phyloP scores from a whole-genome alignment of 1,140 invertebrate species.

The Radopholus similis region DNA sequence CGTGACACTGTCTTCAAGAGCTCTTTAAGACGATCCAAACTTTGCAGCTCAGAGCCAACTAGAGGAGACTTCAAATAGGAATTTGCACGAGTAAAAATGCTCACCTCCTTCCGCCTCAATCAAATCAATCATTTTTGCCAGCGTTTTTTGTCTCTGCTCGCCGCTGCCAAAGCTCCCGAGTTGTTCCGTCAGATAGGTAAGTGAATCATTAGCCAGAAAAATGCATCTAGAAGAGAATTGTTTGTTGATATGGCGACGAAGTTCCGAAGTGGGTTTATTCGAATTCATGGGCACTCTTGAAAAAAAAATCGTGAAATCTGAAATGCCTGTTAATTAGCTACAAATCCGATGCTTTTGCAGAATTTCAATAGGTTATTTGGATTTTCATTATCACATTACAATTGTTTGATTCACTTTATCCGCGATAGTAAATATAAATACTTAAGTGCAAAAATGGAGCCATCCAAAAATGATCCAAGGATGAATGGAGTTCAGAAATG shows the following conservation, averaged over 20 bases:
- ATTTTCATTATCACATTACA: too few species aligned
- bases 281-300: not conserved
- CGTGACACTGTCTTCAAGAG: not conserved
- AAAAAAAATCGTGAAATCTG: too few species aligned
- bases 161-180: constrained; percentile 7
- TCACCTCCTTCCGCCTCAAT: constrained; percentile 20
- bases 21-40: constrained; percentile 10
- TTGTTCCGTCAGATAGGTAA: constrained; percentile 20
- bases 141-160: not conserved
- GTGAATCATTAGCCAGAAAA: constrained; percentile 16
- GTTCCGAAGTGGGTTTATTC: not conserved
- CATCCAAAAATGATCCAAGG: too few species aligned
- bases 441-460: too few species aligned
- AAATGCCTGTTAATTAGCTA: too few species aligned
- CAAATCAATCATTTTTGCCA: constrained; percentile 16
- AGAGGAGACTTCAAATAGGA: not conserved
- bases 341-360: too few species aligned
- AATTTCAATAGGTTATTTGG: too few species aligned
- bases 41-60: constrained; percentile 7
- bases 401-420: too few species aligned
- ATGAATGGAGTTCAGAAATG: too few species aligned
- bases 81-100: not conserved
- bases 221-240: constrained; percentile 5
- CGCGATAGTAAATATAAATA: too few species aligned
- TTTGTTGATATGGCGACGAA: constrained; percentile 6